Evolutionary conservation across 2,888 invertebrate genomes (phyloP), one percentile per base, ranked within the genome.

Genomic region (Ichneumoninae sp.): DNA sequence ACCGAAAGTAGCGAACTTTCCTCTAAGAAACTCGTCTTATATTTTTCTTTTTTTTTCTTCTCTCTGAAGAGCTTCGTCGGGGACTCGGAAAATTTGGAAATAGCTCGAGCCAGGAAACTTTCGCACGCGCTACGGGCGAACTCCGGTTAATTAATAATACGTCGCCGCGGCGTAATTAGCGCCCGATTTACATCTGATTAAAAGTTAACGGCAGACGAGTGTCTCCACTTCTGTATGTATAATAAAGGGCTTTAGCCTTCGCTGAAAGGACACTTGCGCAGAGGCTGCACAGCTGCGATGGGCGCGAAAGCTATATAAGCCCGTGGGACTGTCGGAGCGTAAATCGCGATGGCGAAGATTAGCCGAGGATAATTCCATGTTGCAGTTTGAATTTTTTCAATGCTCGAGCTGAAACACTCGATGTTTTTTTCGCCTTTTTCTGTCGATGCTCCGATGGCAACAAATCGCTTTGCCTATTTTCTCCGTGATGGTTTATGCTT

Each of bases 171-270:
- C 85, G 90, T 90, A 90, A 91, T 91, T 91, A 91, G 89, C 86
- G 87, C 85, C 86, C 88, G 90, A 91, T 90, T 91, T 90, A 89
- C 91, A 91, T 91, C 88, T 90, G 90, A 91, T 91, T 91, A 90
- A 91, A 91, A 90, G 90, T 89, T 89, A 89, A 89, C 82, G 83
- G 80, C 83, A 79, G 81, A 80, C 84, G 62, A 74, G 82, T 83
- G 77, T 83, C 85, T 62, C 60, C 69, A 13, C 70, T 74, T 54
- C 54, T 50, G 40, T 69, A 57, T 74, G 68, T 80, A 68, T 60
- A 80, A 74, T 75, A 83, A 79, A 71, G 84, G 71, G 74, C 78
- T 75, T 44, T 80, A 75, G 83, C 86, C 85, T 78, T 86, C 80
- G 78, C 75, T 69, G 82, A 76, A 82, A 81, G 69, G 66, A 82